Evolutionary conservation across 2,797 vertebrate species (phyloP).

Genomic region (Malacoctenus gilli): DNA sequence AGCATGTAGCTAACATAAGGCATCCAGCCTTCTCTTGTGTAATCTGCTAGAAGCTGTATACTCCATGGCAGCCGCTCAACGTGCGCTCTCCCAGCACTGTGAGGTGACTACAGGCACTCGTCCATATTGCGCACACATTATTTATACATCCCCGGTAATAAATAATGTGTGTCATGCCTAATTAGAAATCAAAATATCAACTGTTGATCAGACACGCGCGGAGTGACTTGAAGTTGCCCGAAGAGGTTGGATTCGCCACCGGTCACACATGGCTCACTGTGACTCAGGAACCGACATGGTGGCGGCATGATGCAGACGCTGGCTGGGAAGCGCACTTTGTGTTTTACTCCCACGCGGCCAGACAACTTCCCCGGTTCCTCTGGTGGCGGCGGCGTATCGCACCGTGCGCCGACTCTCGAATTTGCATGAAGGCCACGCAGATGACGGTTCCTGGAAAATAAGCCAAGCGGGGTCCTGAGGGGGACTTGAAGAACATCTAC

Average conservation of each 20-base stretch:
- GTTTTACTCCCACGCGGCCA: slow-evolving; percentile 51
- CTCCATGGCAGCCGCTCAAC: slow-evolving; percentile 49
- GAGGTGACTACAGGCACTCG: slow-evolving; percentile 51
- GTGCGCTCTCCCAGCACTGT: slow-evolving; percentile 39
- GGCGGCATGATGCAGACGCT: slow-evolving; percentile 48
- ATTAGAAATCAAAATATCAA: slow-evolving; percentile 63
- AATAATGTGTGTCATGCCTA: slow-evolving; percentile 38
- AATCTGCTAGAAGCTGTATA: slow-evolving; percentile 60
- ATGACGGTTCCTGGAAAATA: slow-evolving; percentile 52
- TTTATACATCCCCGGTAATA: slow-evolving; percentile 40
- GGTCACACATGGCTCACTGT: slow-evolving; percentile 55
- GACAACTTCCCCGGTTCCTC: slow-evolving; percentile 43
- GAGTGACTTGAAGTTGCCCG: slow-evolving; percentile 32
- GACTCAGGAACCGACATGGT: slow-evolving; percentile 60
- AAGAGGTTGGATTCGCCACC: slow-evolving; percentile 34
- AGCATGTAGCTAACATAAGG: slow-evolving; percentile 70
- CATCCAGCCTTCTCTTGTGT: slow-evolving; percentile 55
- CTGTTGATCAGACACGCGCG: slow-evolving; percentile 36
- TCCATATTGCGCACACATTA: slow-evolving; percentile 59
- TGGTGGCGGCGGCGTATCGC: slow-evolving; percentile 15
- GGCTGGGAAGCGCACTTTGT: slow-evolving; percentile 51
- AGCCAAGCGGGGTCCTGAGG: slow-evolving; percentile 47
- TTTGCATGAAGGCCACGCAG: slow-evolving; percentile 40
- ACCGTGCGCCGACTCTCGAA: slow-evolving; percentile 23
- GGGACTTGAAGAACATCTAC: slow-evolving; percentile 59